phyloP scores from a whole-genome alignment of 2,113 vertebrate genomes.

The Aldabrachelys gigantea region DNA sequence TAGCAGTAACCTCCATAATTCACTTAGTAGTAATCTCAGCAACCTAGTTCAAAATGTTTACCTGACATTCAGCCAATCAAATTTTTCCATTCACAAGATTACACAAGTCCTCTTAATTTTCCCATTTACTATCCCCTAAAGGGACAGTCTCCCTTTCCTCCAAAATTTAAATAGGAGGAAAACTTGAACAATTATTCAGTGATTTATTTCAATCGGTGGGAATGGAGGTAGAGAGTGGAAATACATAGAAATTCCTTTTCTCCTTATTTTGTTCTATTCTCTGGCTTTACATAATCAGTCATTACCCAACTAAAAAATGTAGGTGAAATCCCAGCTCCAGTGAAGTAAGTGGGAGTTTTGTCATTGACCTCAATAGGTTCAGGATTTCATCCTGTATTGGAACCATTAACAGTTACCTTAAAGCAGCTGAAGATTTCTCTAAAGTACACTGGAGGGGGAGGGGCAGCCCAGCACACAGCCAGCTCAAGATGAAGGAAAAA shows the following conservation, averaged over 20 bases:
- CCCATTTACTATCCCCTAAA: neutral
- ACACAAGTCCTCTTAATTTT: neutral
- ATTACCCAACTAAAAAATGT: neutral
- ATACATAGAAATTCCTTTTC: neutral
- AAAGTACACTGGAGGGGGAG: neutral
- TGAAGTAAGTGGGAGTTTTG: neutral
- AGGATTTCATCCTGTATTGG: rapidly evolving
- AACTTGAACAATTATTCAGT: neutral
- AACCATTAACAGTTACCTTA: neutral
- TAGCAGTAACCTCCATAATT: neutral
- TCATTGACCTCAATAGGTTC: neutral
- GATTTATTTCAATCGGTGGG: neutral
- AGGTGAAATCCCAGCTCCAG: neutral
- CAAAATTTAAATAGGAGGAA: neutral
- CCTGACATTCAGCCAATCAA: neutral
- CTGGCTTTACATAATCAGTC: neutral
- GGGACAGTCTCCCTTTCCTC: neutral
- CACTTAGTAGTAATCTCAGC: neutral
- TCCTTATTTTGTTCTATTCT: neutral
- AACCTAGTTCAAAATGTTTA: neutral
- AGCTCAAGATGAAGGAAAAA: neutral
- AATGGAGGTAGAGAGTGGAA: neutral
- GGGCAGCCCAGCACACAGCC: neutral
- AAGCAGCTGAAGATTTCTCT: rapidly evolving
- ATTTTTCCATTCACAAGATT: neutral